Conservation (phyloP, 2,113 vertebrate genomes). For the Oryzias woworae region DNA sequence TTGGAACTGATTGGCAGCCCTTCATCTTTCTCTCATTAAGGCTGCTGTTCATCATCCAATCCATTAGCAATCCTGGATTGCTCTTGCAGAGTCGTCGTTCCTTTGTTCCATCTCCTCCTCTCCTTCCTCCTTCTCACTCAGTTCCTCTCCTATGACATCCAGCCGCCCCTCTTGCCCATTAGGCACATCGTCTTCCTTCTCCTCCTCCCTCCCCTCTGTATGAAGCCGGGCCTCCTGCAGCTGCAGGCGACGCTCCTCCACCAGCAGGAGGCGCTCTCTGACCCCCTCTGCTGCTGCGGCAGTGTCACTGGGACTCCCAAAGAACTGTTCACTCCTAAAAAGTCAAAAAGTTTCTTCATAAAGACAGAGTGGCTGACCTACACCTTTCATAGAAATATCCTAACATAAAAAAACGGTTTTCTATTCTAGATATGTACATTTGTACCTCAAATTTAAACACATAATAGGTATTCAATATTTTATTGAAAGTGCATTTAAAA, state of each 20-base stretch:
- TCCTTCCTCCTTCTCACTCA: slow-evolving; percentile 75
- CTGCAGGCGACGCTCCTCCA: slow-evolving; percentile 88
- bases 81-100: slow-evolving; percentile 42
- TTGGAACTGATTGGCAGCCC: slow-evolving; percentile 18
- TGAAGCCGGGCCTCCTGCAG: slow-evolving; percentile 47
- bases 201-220: slow-evolving; percentile 25
- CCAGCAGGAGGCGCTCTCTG: slow-evolving; percentile 92
- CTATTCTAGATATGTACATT: too few relatives aligned
- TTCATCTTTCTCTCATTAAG: slow-evolving; percentile 33
- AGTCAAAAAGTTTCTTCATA: neutral
- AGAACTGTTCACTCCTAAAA: slow-evolving; percentile 91
- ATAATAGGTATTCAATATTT: too few relatives aligned
- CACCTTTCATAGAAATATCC: neutral
- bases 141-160: slow-evolving; percentile 77
- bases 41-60: slow-evolving; percentile 12
- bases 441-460: too few relatives aligned
- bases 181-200: slow-evolving; percentile 3
- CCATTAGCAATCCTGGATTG: slow-evolving; percentile 67
- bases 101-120: slow-evolving; percentile 30
- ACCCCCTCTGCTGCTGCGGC: slow-evolving; percentile 90
- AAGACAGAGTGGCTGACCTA: too few relatives aligned
- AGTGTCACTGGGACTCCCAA: slow-evolving; percentile 92
- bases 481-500: too few relatives aligned
- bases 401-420: too few relatives aligned
- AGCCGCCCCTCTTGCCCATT: slow-evolving; percentile 68